Percentiles rank a stretch among this genome's conserved stretches.
Conservation (phyloP, 30 jellyfish, hydroid and myxozoan species). For the Aurelia coerulea region DNA sequence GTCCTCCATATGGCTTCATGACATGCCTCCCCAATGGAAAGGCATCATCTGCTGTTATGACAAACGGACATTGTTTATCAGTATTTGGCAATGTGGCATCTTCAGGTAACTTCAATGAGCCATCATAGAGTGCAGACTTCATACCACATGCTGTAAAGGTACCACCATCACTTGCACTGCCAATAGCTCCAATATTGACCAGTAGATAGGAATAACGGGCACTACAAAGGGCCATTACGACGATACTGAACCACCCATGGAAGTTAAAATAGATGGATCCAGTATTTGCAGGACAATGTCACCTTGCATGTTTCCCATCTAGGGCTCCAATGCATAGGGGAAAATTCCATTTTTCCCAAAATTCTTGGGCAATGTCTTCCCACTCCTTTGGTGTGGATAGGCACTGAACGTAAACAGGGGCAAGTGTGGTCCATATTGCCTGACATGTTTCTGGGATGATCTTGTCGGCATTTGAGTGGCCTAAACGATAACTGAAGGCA, state of each 20-base stretch:
- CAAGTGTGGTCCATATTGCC: slow-evolving; percentile 39
- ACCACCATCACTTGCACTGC: neutral
- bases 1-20: slow-evolving; percentile 55
- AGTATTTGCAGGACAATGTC: slow-evolving; percentile 49
- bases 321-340: slow-evolving; percentile 61
- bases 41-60: slow-evolving; percentile 36
- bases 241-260: slow-evolving; percentile 64
- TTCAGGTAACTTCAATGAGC: slow-evolving; percentile 19
- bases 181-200: slow-evolving; percentile 40
- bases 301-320: slow-evolving; percentile 41
- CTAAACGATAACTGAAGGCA: too few species aligned
- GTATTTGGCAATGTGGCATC: slow-evolving; percentile 46
- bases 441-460: slow-evolving; percentile 47
- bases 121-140: slow-evolving; percentile 11
- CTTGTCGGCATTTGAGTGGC: slow-evolving; percentile 33
- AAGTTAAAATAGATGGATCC: slow-evolving; percentile 41
- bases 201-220: slow-evolving; percentile 49
- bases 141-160: slow-evolving; percentile 36
- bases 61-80: slow-evolving; percentile 17
- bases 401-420: slow-evolving; percentile 10
- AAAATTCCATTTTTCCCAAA: slow-evolving; percentile 48
- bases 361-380: slow-evolving; percentile 53
- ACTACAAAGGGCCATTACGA: slow-evolving; percentile 59
- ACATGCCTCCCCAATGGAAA: slow-evolving; percentile 53
- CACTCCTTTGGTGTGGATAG: slow-evolving; percentile 27